Percentiles rank a stretch among this genome's conserved stretches.
Conservation (phyloP, 2,888 invertebrate genomes). For the Heliconius sara region DNA sequence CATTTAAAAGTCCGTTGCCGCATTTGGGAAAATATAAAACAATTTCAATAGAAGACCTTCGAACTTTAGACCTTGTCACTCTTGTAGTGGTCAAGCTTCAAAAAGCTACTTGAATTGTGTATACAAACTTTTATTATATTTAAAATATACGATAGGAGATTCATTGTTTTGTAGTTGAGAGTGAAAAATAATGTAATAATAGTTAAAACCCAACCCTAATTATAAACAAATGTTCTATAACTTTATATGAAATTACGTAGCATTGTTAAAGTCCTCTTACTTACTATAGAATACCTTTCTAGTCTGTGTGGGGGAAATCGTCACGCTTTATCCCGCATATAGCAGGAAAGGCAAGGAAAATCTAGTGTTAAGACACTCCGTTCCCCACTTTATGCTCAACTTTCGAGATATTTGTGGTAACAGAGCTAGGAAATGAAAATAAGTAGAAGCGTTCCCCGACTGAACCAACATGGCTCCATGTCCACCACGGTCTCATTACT, state of each 20-base stretch:
- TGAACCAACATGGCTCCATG: too few species aligned
- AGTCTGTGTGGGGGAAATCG: not conserved
- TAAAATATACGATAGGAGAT: not conserved
- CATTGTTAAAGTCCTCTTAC: not conserved
- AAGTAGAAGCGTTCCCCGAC: too few species aligned
- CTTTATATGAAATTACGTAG: not conserved
- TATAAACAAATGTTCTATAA: not conserved
- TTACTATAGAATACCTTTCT: not conserved
- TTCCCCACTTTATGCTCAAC: too few species aligned
- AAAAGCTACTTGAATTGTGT: not conserved
- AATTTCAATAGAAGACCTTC: slow-evolving; percentile 44
- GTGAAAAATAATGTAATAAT: not conserved
- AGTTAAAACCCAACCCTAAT: not conserved
- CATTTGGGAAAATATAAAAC: slow-evolving; percentile 43
- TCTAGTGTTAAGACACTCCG: too few species aligned
- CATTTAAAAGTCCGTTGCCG: slow-evolving; percentile 41
- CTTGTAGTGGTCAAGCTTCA: slow-evolving; percentile 46
- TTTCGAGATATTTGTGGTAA: too few species aligned
- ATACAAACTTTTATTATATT: not conserved
- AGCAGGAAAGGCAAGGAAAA: not conserved
- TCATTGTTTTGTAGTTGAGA: not conserved
- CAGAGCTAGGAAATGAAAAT: too few species aligned
- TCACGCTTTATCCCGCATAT: not conserved
- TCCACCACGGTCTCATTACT: too few species aligned
- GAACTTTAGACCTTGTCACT: slow-evolving; percentile 33